phyloP scores from a whole-genome alignment of 2,797 vertebrate species.

The Hippoglossus hippoglossus region DNA sequence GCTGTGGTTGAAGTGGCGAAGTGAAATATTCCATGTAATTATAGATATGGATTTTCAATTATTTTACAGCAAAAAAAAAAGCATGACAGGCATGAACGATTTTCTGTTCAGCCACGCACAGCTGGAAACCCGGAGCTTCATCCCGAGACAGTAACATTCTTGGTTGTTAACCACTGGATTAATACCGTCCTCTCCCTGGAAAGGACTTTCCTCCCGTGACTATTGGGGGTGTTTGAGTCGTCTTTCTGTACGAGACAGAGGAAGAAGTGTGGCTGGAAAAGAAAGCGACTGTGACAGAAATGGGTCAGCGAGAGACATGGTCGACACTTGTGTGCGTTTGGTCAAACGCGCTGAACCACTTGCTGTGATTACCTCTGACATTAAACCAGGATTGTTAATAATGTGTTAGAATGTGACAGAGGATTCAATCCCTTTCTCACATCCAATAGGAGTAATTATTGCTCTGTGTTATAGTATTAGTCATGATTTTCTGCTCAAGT shows the following conservation, averaged over 20 bases:
- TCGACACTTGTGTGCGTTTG: background rate
- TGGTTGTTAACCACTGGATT: slow-evolving; percentile 56
- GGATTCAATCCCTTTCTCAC: background rate
- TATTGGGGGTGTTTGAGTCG: slow-evolving; percentile 16
- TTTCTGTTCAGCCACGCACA: slow-evolving; percentile 44
- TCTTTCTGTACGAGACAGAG: slow-evolving; percentile 13
- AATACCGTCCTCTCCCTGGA: slow-evolving; percentile 47
- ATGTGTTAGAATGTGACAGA: background rate
- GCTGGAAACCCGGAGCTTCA: slow-evolving; percentile 35
- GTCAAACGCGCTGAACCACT: background rate
- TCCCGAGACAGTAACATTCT: slow-evolving; percentile 47
- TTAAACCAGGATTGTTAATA: too few species aligned
- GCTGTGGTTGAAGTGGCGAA: slow-evolving; percentile 14
- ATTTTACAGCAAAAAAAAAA: slow-evolving; percentile 50
- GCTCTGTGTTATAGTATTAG: slow-evolving; percentile 28
- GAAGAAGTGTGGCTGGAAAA: slow-evolving; percentile 12
- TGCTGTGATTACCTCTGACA: background rate
- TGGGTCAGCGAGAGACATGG: background rate
- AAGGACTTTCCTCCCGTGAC: slow-evolving; percentile 39
- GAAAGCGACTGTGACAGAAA: slow-evolving; percentile 24
- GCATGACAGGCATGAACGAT: slow-evolving; percentile 50
- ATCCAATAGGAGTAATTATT: background rate
- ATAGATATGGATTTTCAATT: slow-evolving; percentile 71
- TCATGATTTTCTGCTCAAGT: slow-evolving; percentile 33
- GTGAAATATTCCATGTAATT: slow-evolving; percentile 54